Base-by-base conservation (phyloP, 2,797 vertebrate species). In the Hydrocynus forskahlii region DNA sequence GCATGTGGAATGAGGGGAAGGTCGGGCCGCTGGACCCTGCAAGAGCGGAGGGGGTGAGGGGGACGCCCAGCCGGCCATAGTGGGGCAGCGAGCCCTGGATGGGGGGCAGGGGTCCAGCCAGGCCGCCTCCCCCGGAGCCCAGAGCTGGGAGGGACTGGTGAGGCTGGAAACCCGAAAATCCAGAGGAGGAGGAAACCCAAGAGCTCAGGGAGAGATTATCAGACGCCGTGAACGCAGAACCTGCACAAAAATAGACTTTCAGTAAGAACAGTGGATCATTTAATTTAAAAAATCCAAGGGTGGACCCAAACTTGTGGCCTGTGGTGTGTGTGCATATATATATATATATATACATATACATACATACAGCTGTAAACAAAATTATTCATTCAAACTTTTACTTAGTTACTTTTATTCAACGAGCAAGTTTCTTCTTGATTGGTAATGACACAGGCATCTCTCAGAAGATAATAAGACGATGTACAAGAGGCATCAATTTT, bases 1-100 rank as follows among this genome's bases (percentile, higher is more conserved):
- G 98, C 97, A 99, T 98, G 94, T 99, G 98, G 91, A 99, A 99
- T 64, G 97, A 97, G 0, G 98, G 97, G 89, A 99, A 99, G 0
- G 97, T 95, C 0, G 98, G 98, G 14, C 98, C 98, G 0, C 94
- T 96, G 64, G 95, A 94, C 82, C 94, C 95, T 21, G 97, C 96
- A 84, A 98, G 92, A 66, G 96, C 96, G 0, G 94, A 94, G 55
- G 97, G 96, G 0, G 97, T 95, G 17, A 99, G 94, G 75, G 97
- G 97, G 96, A 99, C 95, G 62, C 96, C 96, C 78, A 99, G 92
- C 0, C 97, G 96, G 87, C 97, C 94, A 85, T 99, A 99, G 0
- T 97, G 95, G 55, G 97, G 97, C 89, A 99, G 92, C 16, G 98
- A 97, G 77, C 97, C 97, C 91, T 98, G 97, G 81, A 99, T 99